These are phyloP conservation scores for Zaprionus bogoriensis DNA, from an alignment of 2,888 invertebrate species.

Conservation along the genomic window DNA sequence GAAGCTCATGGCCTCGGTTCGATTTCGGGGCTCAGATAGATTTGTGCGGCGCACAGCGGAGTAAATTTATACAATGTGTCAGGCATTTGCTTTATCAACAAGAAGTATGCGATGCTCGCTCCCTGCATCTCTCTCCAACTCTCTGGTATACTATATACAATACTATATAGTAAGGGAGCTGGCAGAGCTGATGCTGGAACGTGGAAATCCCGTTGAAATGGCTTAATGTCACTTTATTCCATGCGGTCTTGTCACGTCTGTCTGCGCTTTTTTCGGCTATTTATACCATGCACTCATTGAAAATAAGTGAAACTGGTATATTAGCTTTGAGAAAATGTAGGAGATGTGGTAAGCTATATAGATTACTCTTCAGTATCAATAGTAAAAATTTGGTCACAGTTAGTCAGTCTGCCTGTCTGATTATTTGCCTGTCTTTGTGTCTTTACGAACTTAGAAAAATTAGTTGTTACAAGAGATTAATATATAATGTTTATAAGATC, in stretches of 20 bases:
- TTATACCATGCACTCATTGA: neutral
- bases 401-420: too few species aligned
- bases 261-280: conserved; percentile 44
- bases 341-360: too few species aligned
- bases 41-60: conserved; percentile 30
- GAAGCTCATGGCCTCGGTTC: conserved; percentile 40
- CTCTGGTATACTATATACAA: conserved; percentile 30
- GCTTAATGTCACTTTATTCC: conserved; percentile 75
- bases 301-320: too few species aligned
- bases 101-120: conserved; percentile 29
- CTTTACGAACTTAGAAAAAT: too few species aligned
- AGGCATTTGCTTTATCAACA: conserved; percentile 53
- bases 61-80: conserved; percentile 67
- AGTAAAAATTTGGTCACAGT: too few species aligned
- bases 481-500: too few species aligned
- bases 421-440: conserved; percentile 13
- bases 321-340: too few species aligned
- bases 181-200: conserved; percentile 38
- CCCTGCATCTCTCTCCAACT: neutral
- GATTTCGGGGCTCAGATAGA: conserved; percentile 41
- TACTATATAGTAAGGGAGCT: conserved; percentile 1
- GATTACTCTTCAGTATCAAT: too few species aligned
- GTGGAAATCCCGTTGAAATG: conserved; percentile 73
- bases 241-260: conserved; percentile 73
- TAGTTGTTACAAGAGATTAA: too few species aligned